Evolutionary conservation across 2,113 vertebrate species (phyloP).

Genomic region (Tonatia bakeri): DNA sequence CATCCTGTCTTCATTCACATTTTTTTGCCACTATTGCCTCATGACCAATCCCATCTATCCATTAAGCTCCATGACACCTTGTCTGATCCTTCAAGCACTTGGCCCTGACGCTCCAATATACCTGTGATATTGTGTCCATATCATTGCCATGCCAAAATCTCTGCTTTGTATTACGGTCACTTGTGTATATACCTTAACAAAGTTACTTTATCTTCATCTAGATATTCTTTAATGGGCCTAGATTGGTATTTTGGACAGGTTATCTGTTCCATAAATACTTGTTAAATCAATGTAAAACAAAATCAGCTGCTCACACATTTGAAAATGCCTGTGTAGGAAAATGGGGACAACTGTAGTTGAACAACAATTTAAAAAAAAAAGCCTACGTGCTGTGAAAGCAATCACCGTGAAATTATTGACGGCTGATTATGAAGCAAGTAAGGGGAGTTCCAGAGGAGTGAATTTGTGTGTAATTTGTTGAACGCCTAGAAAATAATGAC

Average conservation of each 20-base stretch:
- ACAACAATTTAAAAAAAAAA: background rate
- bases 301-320: constrained; percentile 41
- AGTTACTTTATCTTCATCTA: background rate
- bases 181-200: background rate
- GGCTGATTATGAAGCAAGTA: constrained; percentile 1
- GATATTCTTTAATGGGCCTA: background rate
- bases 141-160: background rate
- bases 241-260: background rate
- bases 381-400: constrained; percentile 28
- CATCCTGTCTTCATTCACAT: background rate
- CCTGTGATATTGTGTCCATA: background rate
- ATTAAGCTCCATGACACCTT: background rate
- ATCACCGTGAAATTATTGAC: constrained; percentile 48
- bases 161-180: background rate
- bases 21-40: background rate
- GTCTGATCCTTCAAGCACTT: background rate
- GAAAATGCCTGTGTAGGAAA: constrained; percentile 6
- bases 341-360: too few species aligned
- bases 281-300: constrained; percentile 39
- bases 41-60: background rate
- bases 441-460: background rate
- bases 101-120: background rate
- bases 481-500: constrained; percentile 43
- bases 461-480: constrained; percentile 28
- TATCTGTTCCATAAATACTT: constrained; percentile 14